Evolutionary conservation across 2,797 vertebrate genomes (phyloP).

Genomic region (Tiaroga cobitis): DNA sequence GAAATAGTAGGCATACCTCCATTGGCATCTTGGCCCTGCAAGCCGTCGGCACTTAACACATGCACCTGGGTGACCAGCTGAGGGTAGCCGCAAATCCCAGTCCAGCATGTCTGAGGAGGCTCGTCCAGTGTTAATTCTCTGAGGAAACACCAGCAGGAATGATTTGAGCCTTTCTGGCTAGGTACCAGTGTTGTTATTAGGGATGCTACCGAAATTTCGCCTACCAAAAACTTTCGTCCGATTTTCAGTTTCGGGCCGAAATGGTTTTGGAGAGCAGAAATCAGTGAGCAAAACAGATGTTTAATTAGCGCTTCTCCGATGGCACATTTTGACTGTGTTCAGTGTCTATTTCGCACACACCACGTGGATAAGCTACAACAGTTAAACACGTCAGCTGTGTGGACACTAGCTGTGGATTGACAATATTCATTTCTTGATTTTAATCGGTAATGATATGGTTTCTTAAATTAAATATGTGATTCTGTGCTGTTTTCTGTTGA

Average conservation of each 20-base stretch:
- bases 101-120: slow-evolving; percentile 91
- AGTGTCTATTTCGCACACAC: neutral
- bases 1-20: slow-evolving; percentile 75
- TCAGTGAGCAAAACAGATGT: neutral
- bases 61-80: slow-evolving; percentile 92
- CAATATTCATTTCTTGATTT: neutral
- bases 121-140: slow-evolving; percentile 87
- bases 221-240: accelerated
- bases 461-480: neutral
- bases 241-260: neutral
- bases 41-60: slow-evolving; percentile 82
- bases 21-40: slow-evolving; percentile 83
- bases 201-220: neutral
- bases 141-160: slow-evolving; percentile 37
- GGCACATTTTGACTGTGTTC: neutral
- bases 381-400: neutral
- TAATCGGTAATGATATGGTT: neutral
- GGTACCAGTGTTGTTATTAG: neutral
- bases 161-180: neutral
- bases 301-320: neutral
- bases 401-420: neutral
- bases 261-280: neutral
- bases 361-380: neutral
- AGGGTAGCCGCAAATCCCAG: slow-evolving; percentile 90
- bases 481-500: neutral